A percentile compares a stretch with the other conserved stretches of the same genome.
Evolutionary conservation across 2,888 invertebrate species (phyloP).

Genomic region (Coleophora flavipennella): DNA sequence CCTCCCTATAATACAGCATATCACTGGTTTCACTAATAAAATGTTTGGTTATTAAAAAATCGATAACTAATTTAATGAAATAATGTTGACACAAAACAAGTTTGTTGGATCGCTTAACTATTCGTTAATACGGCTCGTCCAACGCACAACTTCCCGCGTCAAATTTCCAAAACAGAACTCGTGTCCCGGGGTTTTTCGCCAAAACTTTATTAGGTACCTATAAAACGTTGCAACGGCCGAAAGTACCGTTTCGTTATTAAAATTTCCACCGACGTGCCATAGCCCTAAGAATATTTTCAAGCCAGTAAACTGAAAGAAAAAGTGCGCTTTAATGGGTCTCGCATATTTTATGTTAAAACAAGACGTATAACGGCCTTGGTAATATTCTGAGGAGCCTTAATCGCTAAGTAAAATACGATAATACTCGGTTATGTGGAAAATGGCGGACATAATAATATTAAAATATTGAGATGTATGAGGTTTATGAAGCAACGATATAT

Average conservation of each 20-base stretch:
- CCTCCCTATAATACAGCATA: no score
- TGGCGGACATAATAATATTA: not conserved
- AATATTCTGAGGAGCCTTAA: conserved; percentile 23
- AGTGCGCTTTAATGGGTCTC: conserved; percentile 51
- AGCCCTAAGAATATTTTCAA: conserved; percentile 49
- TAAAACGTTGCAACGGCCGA: conserved; percentile 20
- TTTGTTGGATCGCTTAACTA: no score
- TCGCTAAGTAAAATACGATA: conserved; percentile 13
- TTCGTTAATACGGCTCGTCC: no score
- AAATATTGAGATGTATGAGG: no score
- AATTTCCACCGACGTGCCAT: conserved; percentile 29
- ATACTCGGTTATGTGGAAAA: not conserved
- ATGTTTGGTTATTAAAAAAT: no score
- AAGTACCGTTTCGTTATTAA: conserved; percentile 32
- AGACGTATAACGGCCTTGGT: conserved; percentile 32
- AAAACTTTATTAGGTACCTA: conserved; percentile 35
- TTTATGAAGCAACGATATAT: no score
- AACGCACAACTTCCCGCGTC: no score
- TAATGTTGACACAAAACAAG: no score
- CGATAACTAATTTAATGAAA: no score
- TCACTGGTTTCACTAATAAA: no score
- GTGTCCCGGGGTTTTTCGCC: conserved; percentile 10
- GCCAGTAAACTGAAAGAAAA: conserved; percentile 46
- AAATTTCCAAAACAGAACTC: conserved; percentile 6
- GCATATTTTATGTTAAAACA: conserved; percentile 50